phyloP scores from a whole-genome alignment of 37 sponge, comb jelly and placozoan species.

The Aphrocallistes beatrix region DNA sequence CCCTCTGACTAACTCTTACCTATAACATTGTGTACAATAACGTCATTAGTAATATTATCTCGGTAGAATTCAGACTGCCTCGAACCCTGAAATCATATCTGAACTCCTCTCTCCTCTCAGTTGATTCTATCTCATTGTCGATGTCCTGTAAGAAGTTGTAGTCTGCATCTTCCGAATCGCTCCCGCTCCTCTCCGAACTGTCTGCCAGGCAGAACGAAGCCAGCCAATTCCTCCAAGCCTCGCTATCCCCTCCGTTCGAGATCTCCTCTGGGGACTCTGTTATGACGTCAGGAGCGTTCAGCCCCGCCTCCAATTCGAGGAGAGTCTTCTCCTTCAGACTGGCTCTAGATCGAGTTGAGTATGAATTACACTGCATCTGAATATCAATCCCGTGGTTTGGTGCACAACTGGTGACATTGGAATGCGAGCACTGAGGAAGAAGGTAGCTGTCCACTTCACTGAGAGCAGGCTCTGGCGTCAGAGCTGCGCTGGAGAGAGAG shows the following conservation, averaged over 20 bases:
- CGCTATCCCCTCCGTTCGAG: conserved; percentile 3
- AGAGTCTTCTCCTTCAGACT: neutral
- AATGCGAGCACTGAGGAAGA: neutral
- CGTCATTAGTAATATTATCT: too few species aligned
- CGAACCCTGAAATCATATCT: neutral
- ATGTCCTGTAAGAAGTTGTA: conserved; percentile 6
- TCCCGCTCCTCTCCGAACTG: neutral
- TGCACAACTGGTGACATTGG: neutral
- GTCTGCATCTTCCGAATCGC: conserved; percentile 2
- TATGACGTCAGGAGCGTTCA: neutral
- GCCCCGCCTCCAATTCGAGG: neutral
- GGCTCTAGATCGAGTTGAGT: neutral
- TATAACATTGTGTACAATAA: neutral
- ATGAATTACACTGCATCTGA: neutral
- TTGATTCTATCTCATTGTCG: neutral
- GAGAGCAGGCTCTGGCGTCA: neutral
- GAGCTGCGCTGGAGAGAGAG: neutral
- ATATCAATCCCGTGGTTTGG: neutral
- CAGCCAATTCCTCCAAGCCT: neutral
- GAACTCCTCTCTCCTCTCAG: conserved; percentile 4
- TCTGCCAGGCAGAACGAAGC: neutral
- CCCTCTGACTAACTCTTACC: conserved; percentile 17
- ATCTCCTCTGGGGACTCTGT: neutral
- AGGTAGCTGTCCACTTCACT: neutral
- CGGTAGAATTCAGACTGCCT: neutral